These are phyloP conservation scores for mouse (Mus musculus) DNA, from an alignment of 2,113 vertebrate species.

Conservation along the genomic window GRCm39 chr8:5588001-5588500, in stretches of 20 bases:
- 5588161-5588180: background rate
- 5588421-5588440: background rate
- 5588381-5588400: background rate
- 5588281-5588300: too few species aligned
- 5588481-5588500: background rate
- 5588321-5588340: background rate
- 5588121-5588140: too few species aligned
- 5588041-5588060: too few species aligned
- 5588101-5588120: too few species aligned
- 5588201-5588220: background rate
- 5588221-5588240: background rate
- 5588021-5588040: too few species aligned
- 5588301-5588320: too few species aligned
- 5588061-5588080: too few species aligned
- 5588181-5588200: background rate
- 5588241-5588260: background rate
- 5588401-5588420: slow-evolving; percentile 13
- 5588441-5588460: background rate
- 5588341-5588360: background rate
- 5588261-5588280: background rate
- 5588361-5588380: slow-evolving; percentile 18
- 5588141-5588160: too few species aligned
- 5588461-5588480: background rate
- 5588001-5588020: too few species aligned
- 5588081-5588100: too few species aligned